Percentiles rank a stretch among this genome's conserved stretches.
Conservation (phyloP, 2,113 vertebrate species). For the Ceuthmochares aereus region DNA sequence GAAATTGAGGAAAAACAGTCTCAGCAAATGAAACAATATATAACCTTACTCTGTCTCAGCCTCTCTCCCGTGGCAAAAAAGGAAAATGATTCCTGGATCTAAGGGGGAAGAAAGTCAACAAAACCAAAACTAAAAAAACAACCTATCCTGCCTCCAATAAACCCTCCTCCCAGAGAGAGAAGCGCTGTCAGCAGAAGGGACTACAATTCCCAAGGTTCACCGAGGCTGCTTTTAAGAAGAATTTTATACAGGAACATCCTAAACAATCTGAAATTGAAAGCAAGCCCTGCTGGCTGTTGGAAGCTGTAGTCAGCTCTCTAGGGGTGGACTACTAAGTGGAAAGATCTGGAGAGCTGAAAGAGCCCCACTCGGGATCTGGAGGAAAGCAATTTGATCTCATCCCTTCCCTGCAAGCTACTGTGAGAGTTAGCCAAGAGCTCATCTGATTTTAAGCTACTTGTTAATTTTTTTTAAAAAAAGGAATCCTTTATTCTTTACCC, state of each 20-base stretch:
- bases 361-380: background rate
- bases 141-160: background rate
- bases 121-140: background rate
- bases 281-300: constrained; percentile 36
- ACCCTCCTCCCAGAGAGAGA: background rate
- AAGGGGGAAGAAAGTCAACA: background rate
- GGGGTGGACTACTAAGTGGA: background rate
- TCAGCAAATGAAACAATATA: background rate
- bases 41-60: background rate
- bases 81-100: background rate
- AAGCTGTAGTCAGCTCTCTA: constrained; percentile 41
- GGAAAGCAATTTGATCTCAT: background rate
- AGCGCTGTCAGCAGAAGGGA: background rate
- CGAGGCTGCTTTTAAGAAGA: background rate
- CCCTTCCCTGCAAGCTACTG: background rate
- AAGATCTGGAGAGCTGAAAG: background rate
- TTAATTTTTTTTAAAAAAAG: background rate
- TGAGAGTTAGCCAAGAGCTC: background rate
- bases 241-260: background rate
- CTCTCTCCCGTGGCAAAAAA: background rate
- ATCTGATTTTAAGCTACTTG: background rate
- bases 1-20: background rate
- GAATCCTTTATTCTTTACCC: background rate
- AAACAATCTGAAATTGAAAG: constrained; percentile 24
- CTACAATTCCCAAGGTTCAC: constrained; percentile 43